Percentiles rank a stretch among this genome's conserved stretches.
Evolutionary conservation across 2,888 invertebrate genomes (phyloP).

Genomic region (Tetranychus piercei): DNA sequence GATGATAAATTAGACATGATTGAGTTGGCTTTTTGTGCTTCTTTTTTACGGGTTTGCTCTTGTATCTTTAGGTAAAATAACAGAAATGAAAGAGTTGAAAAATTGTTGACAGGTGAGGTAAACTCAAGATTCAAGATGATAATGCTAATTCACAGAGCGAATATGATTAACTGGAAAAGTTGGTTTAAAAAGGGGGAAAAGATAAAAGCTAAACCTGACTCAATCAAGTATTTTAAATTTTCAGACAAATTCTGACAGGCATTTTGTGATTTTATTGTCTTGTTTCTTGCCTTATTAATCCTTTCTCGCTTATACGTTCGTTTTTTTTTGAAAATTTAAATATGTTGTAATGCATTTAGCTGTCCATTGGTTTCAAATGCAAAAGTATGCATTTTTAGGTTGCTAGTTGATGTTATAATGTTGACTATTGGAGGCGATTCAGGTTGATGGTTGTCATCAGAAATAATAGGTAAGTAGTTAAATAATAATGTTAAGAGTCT

Average conservation of each 20-base stretch:
- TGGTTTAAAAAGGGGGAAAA: not conserved
- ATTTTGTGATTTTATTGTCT: too few relatives aligned
- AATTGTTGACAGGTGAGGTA: not conserved
- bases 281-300: too few relatives aligned
- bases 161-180: not conserved
- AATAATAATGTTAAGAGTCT: not conserved
- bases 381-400: too few relatives aligned
- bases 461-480: not conserved
- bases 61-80: not conserved
- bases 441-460: not conserved
- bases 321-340: too few relatives aligned
- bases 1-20: not conserved
- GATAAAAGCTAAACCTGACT: not conserved
- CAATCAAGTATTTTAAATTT: too few relatives aligned
- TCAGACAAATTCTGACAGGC: too few relatives aligned
- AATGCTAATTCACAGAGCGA: not conserved
- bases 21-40: too few relatives aligned
- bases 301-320: too few relatives aligned
- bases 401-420: not conserved
- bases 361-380: too few relatives aligned
- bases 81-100: not conserved
- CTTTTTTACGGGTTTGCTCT: too few relatives aligned
- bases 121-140: not conserved
- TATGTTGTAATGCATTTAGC: too few relatives aligned
- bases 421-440: not conserved